These are phyloP conservation scores for Pyrocoelia pectoralis DNA, from an alignment of 2,888 invertebrate genomes.

Conservation along the genomic window DNA sequence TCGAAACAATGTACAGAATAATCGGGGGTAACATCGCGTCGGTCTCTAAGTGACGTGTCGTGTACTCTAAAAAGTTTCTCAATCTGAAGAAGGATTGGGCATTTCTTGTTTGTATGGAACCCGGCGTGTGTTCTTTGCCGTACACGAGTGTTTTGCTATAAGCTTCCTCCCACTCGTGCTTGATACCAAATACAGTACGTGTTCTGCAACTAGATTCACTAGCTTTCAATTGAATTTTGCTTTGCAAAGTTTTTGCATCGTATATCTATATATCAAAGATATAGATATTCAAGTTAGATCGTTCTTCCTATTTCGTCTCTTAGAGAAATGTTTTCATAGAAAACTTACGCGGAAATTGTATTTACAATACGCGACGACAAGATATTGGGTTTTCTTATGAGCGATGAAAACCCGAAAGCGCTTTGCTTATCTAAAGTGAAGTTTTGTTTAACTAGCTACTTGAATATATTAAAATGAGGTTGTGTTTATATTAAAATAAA, in stretches of 20 bases:
- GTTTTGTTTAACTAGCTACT: neutral
- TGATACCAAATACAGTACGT: slow-evolving; percentile 48
- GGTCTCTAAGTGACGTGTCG: slow-evolving; percentile 27
- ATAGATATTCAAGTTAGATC: no score
- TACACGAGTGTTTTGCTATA: slow-evolving; percentile 45
- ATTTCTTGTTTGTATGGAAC: slow-evolving; percentile 30
- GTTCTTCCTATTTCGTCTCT: slow-evolving; percentile 12
- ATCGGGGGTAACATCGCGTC: neutral
- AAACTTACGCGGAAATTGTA: slow-evolving; percentile 27
- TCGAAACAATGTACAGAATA: neutral
- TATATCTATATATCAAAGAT: slow-evolving; percentile 26
- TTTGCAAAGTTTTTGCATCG: slow-evolving; percentile 40
- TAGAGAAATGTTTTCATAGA: slow-evolving; percentile 23
- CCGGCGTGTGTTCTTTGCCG: slow-evolving; percentile 34
- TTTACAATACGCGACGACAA: slow-evolving; percentile 19
- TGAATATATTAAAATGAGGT: neutral
- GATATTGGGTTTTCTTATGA: slow-evolving; percentile 12
- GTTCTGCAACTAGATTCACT: slow-evolving; percentile 46
- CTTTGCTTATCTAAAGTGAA: slow-evolving; percentile 2
- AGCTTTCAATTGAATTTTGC: slow-evolving; percentile 37
- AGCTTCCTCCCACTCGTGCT: slow-evolving; percentile 45
- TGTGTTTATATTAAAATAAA: slow-evolving; percentile 1
- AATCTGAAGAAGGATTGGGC: slow-evolving; percentile 25
- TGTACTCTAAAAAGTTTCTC: slow-evolving; percentile 22
- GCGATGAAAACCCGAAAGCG: neutral